These are phyloP conservation scores for Falco naumanni DNA, from an alignment of 2,797 vertebrate genomes.

Conservation along the genomic window DNA sequence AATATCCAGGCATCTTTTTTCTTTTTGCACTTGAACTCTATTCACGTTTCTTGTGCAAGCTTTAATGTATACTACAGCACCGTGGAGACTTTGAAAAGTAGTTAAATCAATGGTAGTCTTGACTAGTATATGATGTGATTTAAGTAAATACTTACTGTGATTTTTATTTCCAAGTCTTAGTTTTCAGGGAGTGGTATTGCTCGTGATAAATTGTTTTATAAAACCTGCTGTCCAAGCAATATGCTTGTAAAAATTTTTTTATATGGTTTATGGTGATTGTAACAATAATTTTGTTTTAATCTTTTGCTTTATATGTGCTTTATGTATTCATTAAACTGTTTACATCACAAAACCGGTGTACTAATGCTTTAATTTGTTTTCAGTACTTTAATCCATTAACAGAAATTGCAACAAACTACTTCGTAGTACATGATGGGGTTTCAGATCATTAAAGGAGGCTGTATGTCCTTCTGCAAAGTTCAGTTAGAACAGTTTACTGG, in stretches of 20 bases:
- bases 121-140: not conserved
- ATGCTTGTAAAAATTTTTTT: not conserved
- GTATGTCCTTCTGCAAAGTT: not conserved
- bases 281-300: constrained; percentile 50
- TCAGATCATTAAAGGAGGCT: not conserved
- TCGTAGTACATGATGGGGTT: accelerated
- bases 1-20: not conserved
- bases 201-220: not conserved
- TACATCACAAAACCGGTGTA: constrained; percentile 39
- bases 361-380: constrained; percentile 63
- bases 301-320: constrained; percentile 52
- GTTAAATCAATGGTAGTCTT: not conserved
- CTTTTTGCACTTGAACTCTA: not conserved
- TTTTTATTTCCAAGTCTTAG: not conserved
- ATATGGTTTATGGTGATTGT: constrained; percentile 24
- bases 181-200: constrained; percentile 25
- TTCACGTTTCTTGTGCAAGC: not conserved
- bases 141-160: not conserved
- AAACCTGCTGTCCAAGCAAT: not conserved
- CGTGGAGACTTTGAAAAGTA: not conserved
- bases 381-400: constrained; percentile 62
- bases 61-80: not conserved
- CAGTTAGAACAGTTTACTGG: not conserved
- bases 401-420: not conserved
- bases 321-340: constrained; percentile 73